These are phyloP conservation scores for Fulmarus glacialis DNA, from an alignment of 2,113 vertebrate genomes.

Conservation along the genomic window DNA sequence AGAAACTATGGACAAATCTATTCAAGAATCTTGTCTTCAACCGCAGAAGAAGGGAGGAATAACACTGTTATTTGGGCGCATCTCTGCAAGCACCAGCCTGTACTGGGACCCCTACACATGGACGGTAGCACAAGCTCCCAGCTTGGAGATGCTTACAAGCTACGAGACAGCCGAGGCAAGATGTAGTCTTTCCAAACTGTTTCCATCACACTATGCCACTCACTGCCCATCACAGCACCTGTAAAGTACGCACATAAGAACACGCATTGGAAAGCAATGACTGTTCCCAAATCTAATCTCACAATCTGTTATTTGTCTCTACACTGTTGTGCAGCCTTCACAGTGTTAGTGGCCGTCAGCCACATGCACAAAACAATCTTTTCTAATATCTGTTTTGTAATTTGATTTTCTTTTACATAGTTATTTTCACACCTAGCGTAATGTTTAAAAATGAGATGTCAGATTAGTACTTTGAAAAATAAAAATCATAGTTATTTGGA, in stretches of 20 bases:
- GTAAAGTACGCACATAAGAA: neutral
- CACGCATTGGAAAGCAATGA: neutral
- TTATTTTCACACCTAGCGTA: slow-evolving; percentile 18
- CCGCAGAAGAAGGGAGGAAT: neutral
- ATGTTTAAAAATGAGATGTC: slow-evolving; percentile 37
- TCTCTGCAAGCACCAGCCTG: neutral
- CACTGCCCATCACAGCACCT: neutral
- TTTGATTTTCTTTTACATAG: slow-evolving; percentile 25
- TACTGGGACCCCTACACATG: neutral
- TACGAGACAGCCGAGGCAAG: neutral
- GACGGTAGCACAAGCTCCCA: neutral
- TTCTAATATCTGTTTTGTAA: slow-evolving; percentile 11
- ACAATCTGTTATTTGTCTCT: neutral
- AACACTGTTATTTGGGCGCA: neutral
- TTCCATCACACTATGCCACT: neutral
- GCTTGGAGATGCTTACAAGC: neutral
- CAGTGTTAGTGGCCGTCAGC: neutral
- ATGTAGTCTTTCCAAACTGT: neutral
- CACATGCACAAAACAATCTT: neutral
- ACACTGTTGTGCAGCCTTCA: neutral
- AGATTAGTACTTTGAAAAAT: slow-evolving; percentile 26
- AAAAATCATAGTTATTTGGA: slow-evolving; percentile 31
- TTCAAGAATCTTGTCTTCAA: neutral
- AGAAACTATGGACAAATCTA: neutral
- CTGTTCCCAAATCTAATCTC: neutral